Evolutionary conservation across 1,140 invertebrate genomes (phyloP), one percentile per base, ranked within the genome.

Genomic region (Pseudomyrmex sp.): DNA sequence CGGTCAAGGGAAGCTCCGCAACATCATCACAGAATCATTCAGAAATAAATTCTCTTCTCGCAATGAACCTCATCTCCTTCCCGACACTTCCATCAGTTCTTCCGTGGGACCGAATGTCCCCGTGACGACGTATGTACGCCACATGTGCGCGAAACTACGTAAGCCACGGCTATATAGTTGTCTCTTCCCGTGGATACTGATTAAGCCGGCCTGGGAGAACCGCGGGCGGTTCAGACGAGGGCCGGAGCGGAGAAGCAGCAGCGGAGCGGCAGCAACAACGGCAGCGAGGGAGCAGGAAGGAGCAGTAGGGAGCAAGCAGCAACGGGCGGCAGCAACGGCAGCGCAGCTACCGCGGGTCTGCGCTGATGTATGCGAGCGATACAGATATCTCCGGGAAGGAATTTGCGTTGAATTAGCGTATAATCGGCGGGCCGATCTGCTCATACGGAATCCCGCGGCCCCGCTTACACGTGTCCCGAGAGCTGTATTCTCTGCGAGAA

Each of bases 351-450:
- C 86, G 89, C 89, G 84, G 84, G 63, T 86, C 83, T 46, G 26
- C 62, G 74, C 90, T 92, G 92, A 93, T 93, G 92, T 92, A 93
- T 92, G 91, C 90, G 83, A 90, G 89, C 92, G 92, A 94, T 94
- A 94, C 93, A 93, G 93, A 93, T 94, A 93, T 93, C 92, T 91
- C 88, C 79, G 87, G 83, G 89, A 89, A 92, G 91, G 93, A 94
- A 94, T 94, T 94, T 92, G 91, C 93, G 93, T 93, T 93, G 93
- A 94, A 94, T 94, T 93, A 94, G 93, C 93, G 93, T 93, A 93
- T 93, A 93, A 94, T 94, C 93, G 93, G 88, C 83, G 91, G 89
- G 89, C 90, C 93, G 93, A 94, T 94, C 93, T 93, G 90, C 89
- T 88, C 90, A 92, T 92, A 91, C 91, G 92, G 92, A 93, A 94